These are phyloP conservation scores for Scaptomyza flava DNA, from an alignment of 2,888 invertebrate genomes.

Conservation along the genomic window DNA sequence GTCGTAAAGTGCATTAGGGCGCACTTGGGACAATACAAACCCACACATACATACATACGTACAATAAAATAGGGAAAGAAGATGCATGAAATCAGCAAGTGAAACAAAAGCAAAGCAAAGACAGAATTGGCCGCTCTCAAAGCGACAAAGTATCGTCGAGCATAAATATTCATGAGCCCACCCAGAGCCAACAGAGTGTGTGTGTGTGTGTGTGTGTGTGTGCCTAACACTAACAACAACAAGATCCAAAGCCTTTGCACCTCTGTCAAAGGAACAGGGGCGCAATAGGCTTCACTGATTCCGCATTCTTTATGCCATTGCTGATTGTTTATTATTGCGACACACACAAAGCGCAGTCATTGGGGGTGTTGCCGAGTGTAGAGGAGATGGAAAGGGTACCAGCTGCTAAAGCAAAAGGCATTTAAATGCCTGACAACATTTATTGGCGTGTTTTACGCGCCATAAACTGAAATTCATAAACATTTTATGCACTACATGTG, in stretches of 20 bases:
- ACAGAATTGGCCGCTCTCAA: slow-evolving; percentile 17
- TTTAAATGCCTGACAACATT: slow-evolving; percentile 77
- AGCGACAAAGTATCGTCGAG: slow-evolving; percentile 44
- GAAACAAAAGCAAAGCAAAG: slow-evolving; percentile 41
- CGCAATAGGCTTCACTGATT: slow-evolving; percentile 50
- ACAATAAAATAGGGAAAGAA: slow-evolving; percentile 39
- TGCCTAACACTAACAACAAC: slow-evolving; percentile 4
- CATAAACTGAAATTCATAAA: slow-evolving; percentile 80
- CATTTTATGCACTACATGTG: slow-evolving; percentile 81
- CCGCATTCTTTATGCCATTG: slow-evolving; percentile 73
- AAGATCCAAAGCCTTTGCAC: slow-evolving; percentile 52
- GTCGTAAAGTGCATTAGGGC: slow-evolving; percentile 79
- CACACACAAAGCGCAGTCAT: slow-evolving; percentile 31
- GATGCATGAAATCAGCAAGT: slow-evolving; percentile 40
- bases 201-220: slow-evolving; percentile 1
- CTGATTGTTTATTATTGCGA: slow-evolving; percentile 80
- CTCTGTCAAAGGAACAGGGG: slow-evolving; percentile 33
- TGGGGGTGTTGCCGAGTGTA: background rate
- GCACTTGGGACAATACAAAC: slow-evolving; percentile 59
- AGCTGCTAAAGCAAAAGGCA: slow-evolving; percentile 53
- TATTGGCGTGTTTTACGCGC: slow-evolving; percentile 82
- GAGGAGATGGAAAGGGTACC: slow-evolving; percentile 31
- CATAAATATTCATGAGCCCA: slow-evolving; percentile 71
- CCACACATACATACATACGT: slow-evolving; percentile 7
- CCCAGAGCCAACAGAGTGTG: slow-evolving; percentile 21